Base-by-base conservation (phyloP, 2,113 vertebrate genomes). In the Lonchura striata region DNA sequence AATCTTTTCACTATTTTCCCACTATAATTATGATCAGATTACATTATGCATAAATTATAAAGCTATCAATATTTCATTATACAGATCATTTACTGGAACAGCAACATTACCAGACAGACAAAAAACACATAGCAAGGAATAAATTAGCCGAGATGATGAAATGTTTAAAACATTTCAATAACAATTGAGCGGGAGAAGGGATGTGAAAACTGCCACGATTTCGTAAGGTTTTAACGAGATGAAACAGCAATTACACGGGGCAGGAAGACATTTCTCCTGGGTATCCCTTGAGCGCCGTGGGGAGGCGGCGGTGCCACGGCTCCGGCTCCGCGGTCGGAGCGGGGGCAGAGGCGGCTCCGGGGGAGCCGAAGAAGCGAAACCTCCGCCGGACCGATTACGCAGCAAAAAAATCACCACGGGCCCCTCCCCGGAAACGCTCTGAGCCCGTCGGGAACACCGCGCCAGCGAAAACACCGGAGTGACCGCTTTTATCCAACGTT, bases 391-490 rank as follows among this genome's bases (percentile, higher is more conserved):
- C 13, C 37, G 6, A 33, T 52, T 56, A 61, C 75, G 27, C 83
- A 81, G 60, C 54, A 56, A 28, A 52, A 69, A 54, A 22, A 30
- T 8, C n/a, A 4, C 3, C 22, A 1, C 13, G 3, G 49, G 2
- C 13, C 13, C 13, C 33, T 22, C 28, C 17, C 24, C 24, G 14
- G 60, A 70, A 49, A 47, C 16, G 27, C 11, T 15, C n/a, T 9
- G 25, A 46, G 49, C 49, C 42, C 35, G 3, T 1, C 4, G 9
- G 8, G 15, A 47, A 9, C 79, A n/a, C 4, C 28, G 15, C 64
- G 1, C 19, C 41, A 15, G n/a, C 46, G 31, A 14, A 70, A 56
- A 31, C 3, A 68, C 16, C 49, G 1, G 6, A 77, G 15, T 0
- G 28, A 12, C 52, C 35, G 0, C 42, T 39, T 17, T 20, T 18